phyloP scores from a whole-genome alignment of 2,888 invertebrate species.

The Caenorhabditis drosophilae region DNA sequence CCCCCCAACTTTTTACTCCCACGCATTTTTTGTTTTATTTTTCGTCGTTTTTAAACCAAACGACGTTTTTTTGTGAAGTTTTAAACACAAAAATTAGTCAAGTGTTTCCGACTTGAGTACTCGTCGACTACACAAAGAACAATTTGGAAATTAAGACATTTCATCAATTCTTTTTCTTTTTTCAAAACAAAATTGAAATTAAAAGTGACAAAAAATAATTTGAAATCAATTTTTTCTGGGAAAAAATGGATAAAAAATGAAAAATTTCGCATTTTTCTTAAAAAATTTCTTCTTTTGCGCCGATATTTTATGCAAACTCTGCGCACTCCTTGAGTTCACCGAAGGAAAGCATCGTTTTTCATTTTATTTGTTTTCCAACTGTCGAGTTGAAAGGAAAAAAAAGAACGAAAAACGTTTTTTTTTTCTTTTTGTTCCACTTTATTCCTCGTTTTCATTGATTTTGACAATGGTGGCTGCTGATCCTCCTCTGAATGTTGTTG shows the following conservation, averaged over 20 bases:
- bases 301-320: background rate
- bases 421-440: too few species aligned
- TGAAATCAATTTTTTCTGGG: background rate
- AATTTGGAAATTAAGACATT: background rate
- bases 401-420: constrained; percentile 1
- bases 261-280: background rate
- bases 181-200: background rate
- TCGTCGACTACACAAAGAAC: too few species aligned
- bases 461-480: too few species aligned
- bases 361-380: too few species aligned
- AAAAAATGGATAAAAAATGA: background rate
- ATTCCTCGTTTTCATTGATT: too few species aligned
- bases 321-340: too few species aligned
- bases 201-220: background rate
- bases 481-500: too few species aligned
- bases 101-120: too few species aligned
- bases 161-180: background rate
- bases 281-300: constrained; percentile 5
- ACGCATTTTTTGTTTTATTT: background rate
- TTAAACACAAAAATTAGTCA: too few species aligned
- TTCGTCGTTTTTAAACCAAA: background rate
- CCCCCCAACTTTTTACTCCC: background rate
- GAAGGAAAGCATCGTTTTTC: too few species aligned
- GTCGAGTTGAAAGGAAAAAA: background rate
- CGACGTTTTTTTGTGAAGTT: too few species aligned